Evolutionary conservation across 2,888 invertebrate genomes (phyloP), one percentile per base, ranked within the genome.

Genomic region (Ornithoptera alexandrae): DNA sequence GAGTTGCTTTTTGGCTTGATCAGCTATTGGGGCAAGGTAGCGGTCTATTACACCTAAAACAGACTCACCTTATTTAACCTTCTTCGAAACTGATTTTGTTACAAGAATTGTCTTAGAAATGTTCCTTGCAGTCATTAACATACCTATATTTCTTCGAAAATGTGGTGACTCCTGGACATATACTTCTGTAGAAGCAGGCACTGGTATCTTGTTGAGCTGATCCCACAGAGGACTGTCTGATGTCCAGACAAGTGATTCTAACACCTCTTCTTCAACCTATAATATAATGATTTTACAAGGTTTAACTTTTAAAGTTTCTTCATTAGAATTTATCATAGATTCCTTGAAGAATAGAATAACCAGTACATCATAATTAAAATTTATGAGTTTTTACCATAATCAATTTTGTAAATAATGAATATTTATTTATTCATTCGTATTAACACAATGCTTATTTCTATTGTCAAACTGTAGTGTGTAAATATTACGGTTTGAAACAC

Each of bases 181-280:
- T 2, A 92, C 92, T 36, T 88, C 90, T 4, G 82, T 79, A 2
- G 90, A 89, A 0, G 89, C 81, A 0, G 92, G 92, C 36, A 90
- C 88, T 0, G 84, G 80, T 0, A 79, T 79, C 42, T 78, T 83
- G 58, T 76, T 93, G 36, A 98, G 95, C 42, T 95, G 94, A 61
- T 94, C 94, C 99, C 99, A 99, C 46, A 99, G 84, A 0, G 97
- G 96, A 78, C 98, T 98, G 70, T 95, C 95, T 17, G 94, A 94
- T 72, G 94, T 94, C 99, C 99, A 99, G 3, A 97, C 97, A 73
- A 97, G 85, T 10, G 96, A 96, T 82, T 99, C 99, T 68, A 99
- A 90, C 68, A 98, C 97, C 79, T 96, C 96, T 88, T 99, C 99
- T 87, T 99, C 99, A 67, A 98, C 96, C 95, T 97, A n/a, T 83